Conservation (phyloP, 2,113 vertebrate species). For the Cairina moschata region DNA sequence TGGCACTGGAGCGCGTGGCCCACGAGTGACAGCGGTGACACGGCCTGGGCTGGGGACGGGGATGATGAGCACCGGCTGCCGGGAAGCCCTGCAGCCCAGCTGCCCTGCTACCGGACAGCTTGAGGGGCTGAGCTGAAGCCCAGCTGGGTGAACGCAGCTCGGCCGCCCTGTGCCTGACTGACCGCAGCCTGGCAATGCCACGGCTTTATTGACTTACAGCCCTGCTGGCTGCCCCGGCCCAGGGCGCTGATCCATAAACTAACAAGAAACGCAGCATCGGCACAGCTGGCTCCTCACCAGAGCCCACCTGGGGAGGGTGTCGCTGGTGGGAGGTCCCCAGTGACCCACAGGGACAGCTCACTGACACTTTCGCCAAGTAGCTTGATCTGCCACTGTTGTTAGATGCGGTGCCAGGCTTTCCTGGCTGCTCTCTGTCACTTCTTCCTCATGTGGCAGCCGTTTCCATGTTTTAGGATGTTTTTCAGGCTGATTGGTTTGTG, state of each 20-base stretch:
- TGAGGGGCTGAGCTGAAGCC: neutral
- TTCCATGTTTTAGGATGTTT: neutral
- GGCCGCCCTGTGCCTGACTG: neutral
- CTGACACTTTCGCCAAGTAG: fast-evolving
- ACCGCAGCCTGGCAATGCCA: fast-evolving
- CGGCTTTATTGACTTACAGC: neutral
- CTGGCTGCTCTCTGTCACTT: neutral
- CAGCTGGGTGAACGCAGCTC: fast-evolving
- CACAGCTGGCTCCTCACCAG: neutral
- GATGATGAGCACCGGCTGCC: fast-evolving
- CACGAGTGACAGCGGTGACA: constrained; percentile 76
- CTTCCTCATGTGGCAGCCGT: neutral
- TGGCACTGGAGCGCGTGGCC: constrained; percentile 91
- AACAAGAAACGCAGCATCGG: fast-evolving
- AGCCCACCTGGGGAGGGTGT: fast-evolving
- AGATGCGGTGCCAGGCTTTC: neutral
- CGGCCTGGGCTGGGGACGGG: neutral
- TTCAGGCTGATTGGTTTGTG: neutral
- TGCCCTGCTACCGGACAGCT: fast-evolving
- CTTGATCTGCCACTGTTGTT: neutral
- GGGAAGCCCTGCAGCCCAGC: neutral
- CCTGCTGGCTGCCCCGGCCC: fast-evolving
- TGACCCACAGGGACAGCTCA: neutral
- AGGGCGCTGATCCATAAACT: fast-evolving
- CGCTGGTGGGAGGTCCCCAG: neutral